Conservation (phyloP, 2,113 vertebrate genomes). For the Cryptotis parvus region DNA sequence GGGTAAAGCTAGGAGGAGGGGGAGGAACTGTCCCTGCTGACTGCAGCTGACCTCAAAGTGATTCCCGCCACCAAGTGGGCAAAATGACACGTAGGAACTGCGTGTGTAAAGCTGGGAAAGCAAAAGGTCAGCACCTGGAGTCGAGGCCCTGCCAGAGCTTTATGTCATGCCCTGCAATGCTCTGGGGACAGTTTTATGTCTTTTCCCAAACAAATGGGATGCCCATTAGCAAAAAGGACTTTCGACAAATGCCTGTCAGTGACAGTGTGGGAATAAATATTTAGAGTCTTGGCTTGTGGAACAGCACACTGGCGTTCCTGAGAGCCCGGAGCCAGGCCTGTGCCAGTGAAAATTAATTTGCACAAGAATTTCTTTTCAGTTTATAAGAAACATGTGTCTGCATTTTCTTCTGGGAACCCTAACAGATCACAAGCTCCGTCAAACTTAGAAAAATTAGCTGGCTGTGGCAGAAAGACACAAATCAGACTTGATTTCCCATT, state of each 20-base stretch:
- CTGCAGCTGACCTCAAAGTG: background rate
- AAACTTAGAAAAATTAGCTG: slow-evolving; percentile 48
- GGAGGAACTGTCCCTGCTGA: background rate
- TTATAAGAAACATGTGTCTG: slow-evolving; percentile 75
- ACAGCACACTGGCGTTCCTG: slow-evolving; percentile 58
- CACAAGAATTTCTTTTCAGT: slow-evolving; percentile 58
- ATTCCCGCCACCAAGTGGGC: background rate
- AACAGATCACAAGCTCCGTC: slow-evolving; percentile 59
- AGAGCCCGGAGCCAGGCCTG: slow-evolving; percentile 26
- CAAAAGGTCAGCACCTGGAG: slow-evolving; percentile 1
- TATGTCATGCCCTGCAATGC: background rate
- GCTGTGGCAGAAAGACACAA: slow-evolving; percentile 1
- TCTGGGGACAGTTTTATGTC: slow-evolving; percentile 50
- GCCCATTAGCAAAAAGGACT: slow-evolving; percentile 7
- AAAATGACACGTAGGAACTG: background rate
- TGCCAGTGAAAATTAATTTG: slow-evolving; percentile 60
- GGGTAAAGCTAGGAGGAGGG: background rate
- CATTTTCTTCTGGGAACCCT: slow-evolving; percentile 50
- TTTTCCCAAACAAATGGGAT: slow-evolving; percentile 68
- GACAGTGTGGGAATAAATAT: slow-evolving; percentile 54
- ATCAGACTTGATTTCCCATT: slow-evolving; percentile 55
- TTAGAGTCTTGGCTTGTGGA: slow-evolving; percentile 47
- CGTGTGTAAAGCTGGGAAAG: background rate
- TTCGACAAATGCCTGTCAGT: slow-evolving; percentile 53
- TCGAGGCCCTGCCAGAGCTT: background rate